Evolutionary conservation across 2,888 invertebrate genomes (phyloP).

Genomic region (Phorcus lineatus): DNA sequence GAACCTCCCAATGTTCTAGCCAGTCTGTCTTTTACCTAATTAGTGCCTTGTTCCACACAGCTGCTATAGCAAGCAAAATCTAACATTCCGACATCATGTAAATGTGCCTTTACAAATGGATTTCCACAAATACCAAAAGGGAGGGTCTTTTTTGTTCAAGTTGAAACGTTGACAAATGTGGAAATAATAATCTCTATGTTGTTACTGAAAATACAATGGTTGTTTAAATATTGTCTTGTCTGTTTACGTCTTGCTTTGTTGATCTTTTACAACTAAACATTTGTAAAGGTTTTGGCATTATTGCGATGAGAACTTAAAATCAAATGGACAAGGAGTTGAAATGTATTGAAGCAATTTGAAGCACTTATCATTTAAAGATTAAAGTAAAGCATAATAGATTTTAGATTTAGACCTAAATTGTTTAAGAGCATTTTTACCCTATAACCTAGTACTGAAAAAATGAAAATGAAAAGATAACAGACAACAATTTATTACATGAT

Average conservation of each 20-base stretch:
- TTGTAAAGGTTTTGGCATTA: not conserved
- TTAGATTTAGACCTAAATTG: no score
- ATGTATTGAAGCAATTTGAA: not conserved
- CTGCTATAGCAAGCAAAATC: not conserved
- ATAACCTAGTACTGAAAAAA: no score
- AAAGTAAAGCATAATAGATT: no score
- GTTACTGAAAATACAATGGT: not conserved
- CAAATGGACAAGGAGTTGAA: not conserved
- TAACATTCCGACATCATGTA: not conserved
- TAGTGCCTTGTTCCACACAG: not conserved
- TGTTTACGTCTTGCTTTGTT: no score
- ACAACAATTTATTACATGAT: no score
- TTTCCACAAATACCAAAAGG: not conserved
- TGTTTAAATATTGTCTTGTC: no score
- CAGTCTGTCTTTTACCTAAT: not conserved
- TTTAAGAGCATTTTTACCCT: no score
- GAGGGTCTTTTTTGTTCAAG: not conserved
- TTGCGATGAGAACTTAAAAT: not conserved
- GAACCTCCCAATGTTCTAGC: not conserved
- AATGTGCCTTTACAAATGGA: not conserved
- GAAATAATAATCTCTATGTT: not conserved
- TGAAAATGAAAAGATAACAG: no score
- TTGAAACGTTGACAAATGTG: not conserved
- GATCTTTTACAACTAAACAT: not conserved
- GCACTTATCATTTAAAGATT: no score